These are phyloP conservation scores for Malacoctenus gilli DNA, from an alignment of 2,797 vertebrate genomes.

Conservation along the genomic window DNA sequence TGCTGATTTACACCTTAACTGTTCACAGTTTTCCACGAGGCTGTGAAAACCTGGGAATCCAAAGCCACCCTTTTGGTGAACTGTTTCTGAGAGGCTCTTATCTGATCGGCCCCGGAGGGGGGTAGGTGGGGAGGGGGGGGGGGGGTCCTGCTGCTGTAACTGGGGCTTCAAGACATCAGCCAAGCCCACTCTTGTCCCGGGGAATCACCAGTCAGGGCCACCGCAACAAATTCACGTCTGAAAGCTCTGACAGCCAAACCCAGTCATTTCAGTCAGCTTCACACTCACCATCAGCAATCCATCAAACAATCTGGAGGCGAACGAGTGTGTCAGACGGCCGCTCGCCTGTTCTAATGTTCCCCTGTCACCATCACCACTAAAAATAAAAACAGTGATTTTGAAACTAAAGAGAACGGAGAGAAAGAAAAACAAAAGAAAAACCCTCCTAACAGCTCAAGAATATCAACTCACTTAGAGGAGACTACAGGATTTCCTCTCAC, in stretches of 20 bases:
- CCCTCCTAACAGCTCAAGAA: slow-evolving; percentile 33
- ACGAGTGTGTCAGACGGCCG: too few species aligned
- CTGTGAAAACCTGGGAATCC: slow-evolving; percentile 14
- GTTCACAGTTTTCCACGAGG: slow-evolving; percentile 27
- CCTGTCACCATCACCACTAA: slow-evolving; percentile 17
- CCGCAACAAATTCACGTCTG: slow-evolving; percentile 42
- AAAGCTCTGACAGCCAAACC: slow-evolving; percentile 28
- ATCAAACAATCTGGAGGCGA: slow-evolving; percentile 13
- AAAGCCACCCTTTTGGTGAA: slow-evolving; percentile 30
- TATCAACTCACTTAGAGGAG: slow-evolving; percentile 36
- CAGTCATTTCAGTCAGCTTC: slow-evolving; percentile 22
- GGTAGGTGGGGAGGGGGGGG: slow-evolving; percentile 1
- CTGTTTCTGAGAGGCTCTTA: slow-evolving; percentile 11
- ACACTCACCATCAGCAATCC: slow-evolving; percentile 16
- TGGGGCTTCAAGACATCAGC: slow-evolving; percentile 28
- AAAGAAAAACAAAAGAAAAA: slow-evolving; percentile 18
- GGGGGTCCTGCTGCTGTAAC: too few species aligned
- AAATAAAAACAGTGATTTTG: too few species aligned
- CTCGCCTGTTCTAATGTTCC: too few species aligned
- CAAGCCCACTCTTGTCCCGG: slow-evolving; percentile 46
- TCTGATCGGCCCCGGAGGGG: slow-evolving; percentile 31
- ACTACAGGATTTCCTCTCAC: slow-evolving; percentile 11
- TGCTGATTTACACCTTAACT: slow-evolving; percentile 24
- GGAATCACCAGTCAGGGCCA: slow-evolving; percentile 35
- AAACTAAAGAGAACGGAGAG: slow-evolving; percentile 8